Conservation (phyloP, 2,797 vertebrate genomes). For the Oreortyx pictus region DNA sequence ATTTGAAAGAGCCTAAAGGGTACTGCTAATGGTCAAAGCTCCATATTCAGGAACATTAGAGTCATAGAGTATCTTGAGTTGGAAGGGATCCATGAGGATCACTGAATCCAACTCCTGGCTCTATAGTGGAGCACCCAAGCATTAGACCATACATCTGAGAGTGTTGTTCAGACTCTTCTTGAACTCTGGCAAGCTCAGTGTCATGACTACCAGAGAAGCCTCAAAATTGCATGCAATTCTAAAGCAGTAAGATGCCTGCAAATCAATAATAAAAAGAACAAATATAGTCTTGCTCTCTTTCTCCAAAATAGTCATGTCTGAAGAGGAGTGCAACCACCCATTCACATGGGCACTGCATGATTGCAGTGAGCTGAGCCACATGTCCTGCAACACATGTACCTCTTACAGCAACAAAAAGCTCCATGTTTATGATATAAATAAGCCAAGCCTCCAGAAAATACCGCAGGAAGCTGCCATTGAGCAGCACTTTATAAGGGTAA, state of each 20-base stretch:
- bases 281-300: neutral
- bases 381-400: neutral
- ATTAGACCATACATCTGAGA: no score
- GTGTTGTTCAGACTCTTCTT: no score
- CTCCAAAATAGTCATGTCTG: neutral
- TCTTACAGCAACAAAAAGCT: neutral
- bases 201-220: neutral
- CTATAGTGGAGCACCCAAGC: no score
- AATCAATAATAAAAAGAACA: neutral
- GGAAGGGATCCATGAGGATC: no score
- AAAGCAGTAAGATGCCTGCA: neutral
- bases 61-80: no score
- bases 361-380: accelerated
- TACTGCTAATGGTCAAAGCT: neutral
- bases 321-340: neutral
- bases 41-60: neutral
- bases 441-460: neutral
- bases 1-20: neutral
- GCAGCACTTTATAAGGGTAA: neutral
- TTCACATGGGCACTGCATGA: neutral
- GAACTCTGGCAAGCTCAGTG: no score
- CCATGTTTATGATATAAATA: neutral
- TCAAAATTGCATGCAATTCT: neutral
- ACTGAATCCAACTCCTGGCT: no score
- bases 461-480: accelerated